phyloP scores from a whole-genome alignment of 2,113 vertebrate species.

The Lamprologus ornatipinnis region DNA sequence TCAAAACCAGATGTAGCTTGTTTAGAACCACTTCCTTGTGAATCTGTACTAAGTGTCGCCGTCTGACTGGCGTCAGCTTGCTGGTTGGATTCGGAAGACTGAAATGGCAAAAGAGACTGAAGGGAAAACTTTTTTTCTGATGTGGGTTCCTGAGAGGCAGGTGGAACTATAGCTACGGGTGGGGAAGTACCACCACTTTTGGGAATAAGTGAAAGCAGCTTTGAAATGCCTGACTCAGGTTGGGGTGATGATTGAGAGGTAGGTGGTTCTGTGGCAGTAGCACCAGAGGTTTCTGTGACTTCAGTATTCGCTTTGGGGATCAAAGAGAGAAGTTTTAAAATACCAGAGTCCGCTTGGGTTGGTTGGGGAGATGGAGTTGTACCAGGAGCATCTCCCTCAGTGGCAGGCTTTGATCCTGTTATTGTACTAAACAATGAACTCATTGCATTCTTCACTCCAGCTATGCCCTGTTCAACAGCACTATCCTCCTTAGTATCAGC shows the following conservation, averaged over 20 bases:
- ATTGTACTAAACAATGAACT: slow-evolving; percentile 81
- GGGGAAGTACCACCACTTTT: slow-evolving; percentile 48
- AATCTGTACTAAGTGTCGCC: neutral
- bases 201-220: slow-evolving; percentile 57
- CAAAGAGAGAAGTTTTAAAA: slow-evolving; percentile 67
- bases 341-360: slow-evolving; percentile 61
- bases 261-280: neutral
- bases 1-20: slow-evolving; percentile 73
- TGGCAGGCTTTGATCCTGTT: slow-evolving; percentile 72
- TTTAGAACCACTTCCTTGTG: slow-evolving; percentile 1
- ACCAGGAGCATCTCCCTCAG: slow-evolving; percentile 39
- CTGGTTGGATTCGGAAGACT: slow-evolving; percentile 36
- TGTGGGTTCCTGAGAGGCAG: slow-evolving; percentile 52
- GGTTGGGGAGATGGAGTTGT: neutral
- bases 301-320: slow-evolving; percentile 56
- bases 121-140: slow-evolving; percentile 67
- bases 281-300: slow-evolving; percentile 35
- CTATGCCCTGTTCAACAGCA: slow-evolving; percentile 59
- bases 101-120: slow-evolving; percentile 67
- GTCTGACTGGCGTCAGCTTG: slow-evolving; percentile 14
- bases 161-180: slow-evolving; percentile 62
- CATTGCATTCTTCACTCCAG: slow-evolving; percentile 80
- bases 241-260: slow-evolving; percentile 22
- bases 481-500: slow-evolving; percentile 48
- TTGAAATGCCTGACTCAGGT: slow-evolving; percentile 52